Conservation (phyloP, 37 sponge, comb jelly and placozoan genomes). For the Halichondria panicea region DNA sequence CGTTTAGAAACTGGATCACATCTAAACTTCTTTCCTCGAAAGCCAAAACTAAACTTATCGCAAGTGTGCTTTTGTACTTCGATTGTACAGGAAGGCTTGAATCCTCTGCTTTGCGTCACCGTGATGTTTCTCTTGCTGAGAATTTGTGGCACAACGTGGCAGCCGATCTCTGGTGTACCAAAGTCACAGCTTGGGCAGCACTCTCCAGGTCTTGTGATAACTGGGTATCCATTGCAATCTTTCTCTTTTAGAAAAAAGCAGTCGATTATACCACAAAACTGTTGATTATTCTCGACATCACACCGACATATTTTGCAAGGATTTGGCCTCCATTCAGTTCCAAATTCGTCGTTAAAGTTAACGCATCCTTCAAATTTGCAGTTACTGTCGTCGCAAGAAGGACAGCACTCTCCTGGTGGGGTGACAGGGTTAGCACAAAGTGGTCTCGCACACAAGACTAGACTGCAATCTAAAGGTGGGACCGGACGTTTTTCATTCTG, state of each 20-base stretch:
- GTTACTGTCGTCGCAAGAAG: conserved; percentile 30
- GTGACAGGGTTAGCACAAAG: conserved; percentile 42
- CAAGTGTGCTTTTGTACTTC: background rate
- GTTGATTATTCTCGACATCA: background rate
- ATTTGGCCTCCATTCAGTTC: conserved; percentile 3
- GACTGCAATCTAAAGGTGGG: conserved; percentile 52
- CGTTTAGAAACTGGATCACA: conserved; percentile 12
- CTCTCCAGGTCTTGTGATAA: conserved; percentile 19
- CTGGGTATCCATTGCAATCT: conserved; percentile 34
- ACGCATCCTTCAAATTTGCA: conserved; percentile 40
- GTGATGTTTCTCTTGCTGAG: conserved; percentile 19
- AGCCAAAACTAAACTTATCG: conserved; percentile 25
- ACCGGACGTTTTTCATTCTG: too few relatives aligned
- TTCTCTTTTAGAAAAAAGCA: background rate
- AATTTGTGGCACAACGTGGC: conserved; percentile 13
- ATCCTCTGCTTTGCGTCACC: background rate
- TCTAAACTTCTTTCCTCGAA: conserved; percentile 15
- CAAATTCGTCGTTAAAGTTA: conserved; percentile 13
- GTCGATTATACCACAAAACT: conserved; percentile 4
- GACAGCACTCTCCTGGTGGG: conserved; percentile 45
- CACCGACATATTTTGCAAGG: conserved; percentile 31
- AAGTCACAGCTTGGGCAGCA: conserved; percentile 38
- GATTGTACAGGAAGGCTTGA: background rate
- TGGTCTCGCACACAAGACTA: conserved; percentile 10
- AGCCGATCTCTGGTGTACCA: background rate